A percentile compares a stretch with the other conserved stretches of the same genome.
Conservation (phyloP, 2,113 vertebrate genomes). For the Budorcas taxicolor region DNA sequence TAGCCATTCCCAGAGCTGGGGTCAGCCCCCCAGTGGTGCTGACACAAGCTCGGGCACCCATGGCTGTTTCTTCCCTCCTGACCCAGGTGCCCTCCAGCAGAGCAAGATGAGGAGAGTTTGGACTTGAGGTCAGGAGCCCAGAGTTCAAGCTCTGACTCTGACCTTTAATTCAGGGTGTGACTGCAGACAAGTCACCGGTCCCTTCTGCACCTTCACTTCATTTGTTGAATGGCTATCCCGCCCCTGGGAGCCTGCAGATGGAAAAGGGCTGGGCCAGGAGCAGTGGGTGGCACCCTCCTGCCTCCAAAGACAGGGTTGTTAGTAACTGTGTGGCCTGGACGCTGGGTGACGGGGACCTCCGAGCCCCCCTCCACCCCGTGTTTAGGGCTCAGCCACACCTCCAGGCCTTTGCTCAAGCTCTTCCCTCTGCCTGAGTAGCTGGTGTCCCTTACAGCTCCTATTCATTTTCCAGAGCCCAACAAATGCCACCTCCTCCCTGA, state of each 20-base stretch:
- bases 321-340: not conserved
- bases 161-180: not conserved
- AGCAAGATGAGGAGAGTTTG: not conserved
- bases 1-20: not conserved
- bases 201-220: not conserved
- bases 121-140: not conserved
- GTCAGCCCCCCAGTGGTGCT: not conserved
- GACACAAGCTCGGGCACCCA: not conserved
- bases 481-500: not conserved
- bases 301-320: not conserved
- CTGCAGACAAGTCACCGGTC: not conserved
- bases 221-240: not conserved
- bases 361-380: too few species aligned
- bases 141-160: not conserved
- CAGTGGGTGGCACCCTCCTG: fast-evolving
- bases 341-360: not conserved
- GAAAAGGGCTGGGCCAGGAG: not conserved
- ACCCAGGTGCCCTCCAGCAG: not conserved
- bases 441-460: too few species aligned
- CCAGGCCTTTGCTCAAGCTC: not conserved
- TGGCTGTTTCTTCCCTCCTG: not conserved
- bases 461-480: not conserved
- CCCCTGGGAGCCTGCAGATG: not conserved
- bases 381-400: not conserved
- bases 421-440: not conserved